Evolutionary conservation across 2,888 invertebrate species (phyloP), one percentile per base, ranked within the genome.

Genomic region (Atrina japonica): DNA sequence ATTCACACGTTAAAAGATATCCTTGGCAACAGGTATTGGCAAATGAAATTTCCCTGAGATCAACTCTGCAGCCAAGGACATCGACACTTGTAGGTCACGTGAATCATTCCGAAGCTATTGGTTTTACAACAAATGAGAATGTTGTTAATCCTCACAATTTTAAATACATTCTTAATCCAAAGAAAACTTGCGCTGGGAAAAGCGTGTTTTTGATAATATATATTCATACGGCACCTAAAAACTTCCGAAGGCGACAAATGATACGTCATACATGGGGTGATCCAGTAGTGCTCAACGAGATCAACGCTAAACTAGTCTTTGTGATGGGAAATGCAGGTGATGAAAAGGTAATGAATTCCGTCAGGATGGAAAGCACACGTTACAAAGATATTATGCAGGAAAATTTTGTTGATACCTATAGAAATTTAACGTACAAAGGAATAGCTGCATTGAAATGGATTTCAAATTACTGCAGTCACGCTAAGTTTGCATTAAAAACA

Each of bases 341-440:
- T 58, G 58, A 50, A 6, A 60, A 65, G 7, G 73, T 82, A 0
- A 87, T 88, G 81, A 70, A 82, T 3, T 74, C 81, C 11, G 73
- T 89, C 1, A 61, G 76, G 35, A 77, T 87, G 69, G 90, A 90
- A 74, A 78, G 80, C 35, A 78, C 83, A 41, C 76, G 77, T 29
- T 90, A 88, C 76, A 80, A 84, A 0, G 90, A 90, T 72, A 86
- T 90, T 25, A 85, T 90, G 2, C 89, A 90, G 70, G 89, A 88
- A 66, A 84, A 89, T 70, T 92, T 91, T 73, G 3, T 86, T 0
- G 92, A 92, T 80, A 83, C 87, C 1, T 92, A 92, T 71, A 83
- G 89, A 35, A 92, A 92, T 82, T 83, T 92, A 40, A 91, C 91
- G 0, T 91, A 90, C 80, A 92, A 92, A 80, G 91, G 90, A 50